Evolutionary conservation across 1,140 invertebrate species (phyloP).

Genomic region (Bombus superbus): DNA sequence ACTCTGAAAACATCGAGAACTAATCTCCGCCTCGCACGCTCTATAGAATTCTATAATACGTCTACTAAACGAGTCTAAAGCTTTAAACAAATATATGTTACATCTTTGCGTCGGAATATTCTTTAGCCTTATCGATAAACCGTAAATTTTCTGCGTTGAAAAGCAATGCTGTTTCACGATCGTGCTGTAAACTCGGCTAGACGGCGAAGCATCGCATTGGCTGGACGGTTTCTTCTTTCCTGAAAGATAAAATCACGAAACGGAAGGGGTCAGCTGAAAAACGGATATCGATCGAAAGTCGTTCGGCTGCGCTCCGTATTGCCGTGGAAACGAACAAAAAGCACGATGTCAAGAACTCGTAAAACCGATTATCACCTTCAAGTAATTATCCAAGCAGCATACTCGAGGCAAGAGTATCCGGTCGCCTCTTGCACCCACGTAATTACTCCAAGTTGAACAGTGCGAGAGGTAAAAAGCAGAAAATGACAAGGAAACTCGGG

Average conservation of each 20-base stretch:
- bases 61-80: neutral
- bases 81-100: neutral
- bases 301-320: neutral
- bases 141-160: neutral
- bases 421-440: conserved; percentile 5
- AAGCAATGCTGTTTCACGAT: neutral
- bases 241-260: neutral
- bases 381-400: conserved; percentile 45
- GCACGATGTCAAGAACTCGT: conserved; percentile 21
- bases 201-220: neutral
- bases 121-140: neutral
- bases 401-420: conserved; percentile 2
- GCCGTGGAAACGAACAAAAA: conserved; percentile 7
- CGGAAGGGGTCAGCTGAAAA: conserved; percentile 2
- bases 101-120: neutral
- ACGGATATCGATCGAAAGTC: conserved; percentile 27
- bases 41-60: too few relatives aligned
- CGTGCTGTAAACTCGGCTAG: neutral
- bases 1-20: neutral
- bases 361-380: conserved; percentile 44
- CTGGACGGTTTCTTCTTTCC: neutral
- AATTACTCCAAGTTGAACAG: conserved; percentile 31
- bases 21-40: neutral
- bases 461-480: neutral
- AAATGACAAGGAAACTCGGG: conserved; percentile 12